phyloP scores from a whole-genome alignment of 2,113 vertebrate species.

The Phasianus colchicus region DNA sequence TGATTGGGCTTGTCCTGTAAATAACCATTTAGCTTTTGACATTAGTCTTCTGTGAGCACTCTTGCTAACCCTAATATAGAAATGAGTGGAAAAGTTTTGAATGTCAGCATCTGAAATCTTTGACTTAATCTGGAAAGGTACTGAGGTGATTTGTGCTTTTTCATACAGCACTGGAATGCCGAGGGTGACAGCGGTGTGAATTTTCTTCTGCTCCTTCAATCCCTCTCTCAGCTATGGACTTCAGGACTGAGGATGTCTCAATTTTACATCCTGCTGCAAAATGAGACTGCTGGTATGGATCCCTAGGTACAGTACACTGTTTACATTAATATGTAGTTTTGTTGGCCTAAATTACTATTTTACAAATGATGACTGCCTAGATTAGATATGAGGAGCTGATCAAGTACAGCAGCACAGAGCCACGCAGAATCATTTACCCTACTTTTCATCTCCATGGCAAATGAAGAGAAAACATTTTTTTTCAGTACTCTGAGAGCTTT shows the following conservation, averaged over 20 bases:
- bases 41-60: neutral
- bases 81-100: neutral
- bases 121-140: neutral
- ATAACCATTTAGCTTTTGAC: neutral
- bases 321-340: slow-evolving; percentile 11
- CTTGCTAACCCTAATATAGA: neutral
- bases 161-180: neutral
- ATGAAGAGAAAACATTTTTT: neutral
- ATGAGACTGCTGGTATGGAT: neutral
- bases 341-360: slow-evolving; percentile 46
- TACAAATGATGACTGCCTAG: neutral
- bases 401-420: neutral
- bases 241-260: neutral
- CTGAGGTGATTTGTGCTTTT: neutral
- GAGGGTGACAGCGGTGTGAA: accelerated
- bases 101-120: neutral
- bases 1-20: neutral
- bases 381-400: neutral
- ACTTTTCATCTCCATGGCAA: neutral
- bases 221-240: neutral
- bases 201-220: neutral
- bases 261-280: neutral
- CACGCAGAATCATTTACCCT: neutral
- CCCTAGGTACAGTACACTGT: slow-evolving; percentile 12
- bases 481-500: neutral